Evolutionary conservation across 2,113 vertebrate species (phyloP), one percentile per base, ranked within the genome.

Genomic region (Ahaetulla prasina): DNA sequence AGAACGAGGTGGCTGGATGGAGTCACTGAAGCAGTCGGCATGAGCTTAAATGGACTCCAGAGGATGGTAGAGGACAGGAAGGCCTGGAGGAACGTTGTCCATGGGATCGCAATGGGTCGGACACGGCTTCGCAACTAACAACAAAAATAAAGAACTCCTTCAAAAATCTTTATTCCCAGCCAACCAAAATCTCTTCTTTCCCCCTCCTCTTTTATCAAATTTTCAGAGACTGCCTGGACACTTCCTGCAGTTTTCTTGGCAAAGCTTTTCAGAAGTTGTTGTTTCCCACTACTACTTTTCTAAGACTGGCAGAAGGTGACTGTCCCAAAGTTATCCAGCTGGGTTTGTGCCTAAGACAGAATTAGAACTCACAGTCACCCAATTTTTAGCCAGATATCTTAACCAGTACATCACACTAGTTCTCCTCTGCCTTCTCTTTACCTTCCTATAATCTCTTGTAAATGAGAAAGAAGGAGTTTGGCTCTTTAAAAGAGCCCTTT

Each of bases 401-500:
- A 68, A 16, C 60, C 60, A 68, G 12, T n/a, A 68, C 63, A 68
- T 68, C 12, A 68, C 30, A 68, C 30, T 68, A 16, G 63, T 30
- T n/a, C 63, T 68, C 63, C 63, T 68, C 30, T 63, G 60, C 27
- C 27, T 63, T 63, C 60, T 63, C 86, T 50, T 91, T 93, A 47
- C 93, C 95, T 93, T 94, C 92, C 93, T 87, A n/a, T 68, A 68
- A 68, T 68, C 63, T 68, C 63, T 68, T 68, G 89, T 92, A 93
- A 95, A 96, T 90, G 47, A 95, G 93, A 92, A 94, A 84, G 68
- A 80, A 39, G n/a, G 35, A 85, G 88, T 35, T 39, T 91, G 94
- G 92, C 96, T 91, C 96, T 97, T 96, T 96, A 97, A 96, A 94
- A 96, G 35, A 85, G 91, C 89, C 93, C 95, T 95, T 96, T 95